Conservation (phyloP, 2,888 invertebrate species). For the Drosophila antonietae region DNA sequence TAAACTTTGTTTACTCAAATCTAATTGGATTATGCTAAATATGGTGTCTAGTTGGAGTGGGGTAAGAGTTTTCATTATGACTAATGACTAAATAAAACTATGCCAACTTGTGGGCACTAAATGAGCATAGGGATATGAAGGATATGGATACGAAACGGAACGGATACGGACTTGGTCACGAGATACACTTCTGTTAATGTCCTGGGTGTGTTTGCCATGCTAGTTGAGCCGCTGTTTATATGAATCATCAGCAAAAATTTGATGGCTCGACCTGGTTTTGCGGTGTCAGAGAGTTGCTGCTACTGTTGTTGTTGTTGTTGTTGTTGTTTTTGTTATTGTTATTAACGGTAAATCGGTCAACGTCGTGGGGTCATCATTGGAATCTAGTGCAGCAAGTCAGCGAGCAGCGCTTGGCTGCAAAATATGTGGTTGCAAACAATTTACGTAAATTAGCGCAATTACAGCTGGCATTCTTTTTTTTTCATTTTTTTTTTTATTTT, state of each 20-base stretch:
- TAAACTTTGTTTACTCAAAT: background rate
- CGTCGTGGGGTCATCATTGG: slow-evolving; percentile 53
- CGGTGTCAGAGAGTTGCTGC: slow-evolving; percentile 10
- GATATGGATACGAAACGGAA: background rate
- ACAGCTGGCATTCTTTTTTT: slow-evolving; percentile 45
- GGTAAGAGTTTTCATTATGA: slow-evolving; percentile 9
- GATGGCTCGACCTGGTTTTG: slow-evolving; percentile 5
- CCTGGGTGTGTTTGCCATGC: slow-evolving; percentile 41
- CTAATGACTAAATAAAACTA: background rate
- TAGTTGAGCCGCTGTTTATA: slow-evolving; percentile 9
- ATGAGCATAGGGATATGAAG: slow-evolving; percentile 7
- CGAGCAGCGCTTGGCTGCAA: slow-evolving; percentile 27
- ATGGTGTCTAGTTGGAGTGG: background rate
- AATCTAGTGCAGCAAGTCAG: slow-evolving; percentile 62
- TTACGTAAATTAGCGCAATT: slow-evolving; percentile 71
- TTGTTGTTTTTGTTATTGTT: background rate
- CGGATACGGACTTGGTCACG: slow-evolving; percentile 9
- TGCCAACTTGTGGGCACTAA: background rate
- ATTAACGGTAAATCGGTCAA: slow-evolving; percentile 52
- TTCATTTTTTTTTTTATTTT: background rate
- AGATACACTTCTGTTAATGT: slow-evolving; percentile 27
- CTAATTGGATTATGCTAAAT: slow-evolving; percentile 6
- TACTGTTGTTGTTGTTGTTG: slow-evolving; percentile 7
- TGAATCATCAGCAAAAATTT: slow-evolving; percentile 39
- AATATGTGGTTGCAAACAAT: slow-evolving; percentile 63